Evolutionary conservation across 2,888 invertebrate genomes (phyloP).

Genomic region (Mellilla xanthometata): DNA sequence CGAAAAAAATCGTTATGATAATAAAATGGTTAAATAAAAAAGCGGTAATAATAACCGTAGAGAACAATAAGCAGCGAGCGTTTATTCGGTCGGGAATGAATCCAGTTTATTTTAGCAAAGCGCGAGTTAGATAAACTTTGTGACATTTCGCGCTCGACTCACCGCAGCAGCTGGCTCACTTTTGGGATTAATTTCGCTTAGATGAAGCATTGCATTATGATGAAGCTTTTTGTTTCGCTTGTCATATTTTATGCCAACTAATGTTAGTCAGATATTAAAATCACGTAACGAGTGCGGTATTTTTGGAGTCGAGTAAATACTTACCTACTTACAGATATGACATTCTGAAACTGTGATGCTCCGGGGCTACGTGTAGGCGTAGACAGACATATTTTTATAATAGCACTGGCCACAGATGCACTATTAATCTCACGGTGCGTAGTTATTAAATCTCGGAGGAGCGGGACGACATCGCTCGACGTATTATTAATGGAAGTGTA

Average conservation of each 20-base stretch:
- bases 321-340: too few species aligned
- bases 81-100: constrained; percentile 66
- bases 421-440: constrained; percentile 73
- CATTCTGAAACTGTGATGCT: constrained; percentile 12
- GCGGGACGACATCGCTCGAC: constrained; percentile 68
- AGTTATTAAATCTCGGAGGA: constrained; percentile 76
- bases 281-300: constrained; percentile 32
- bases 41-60: constrained; percentile 69
- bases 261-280: constrained; percentile 40
- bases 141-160: constrained; percentile 55
- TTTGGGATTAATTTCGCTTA: constrained; percentile 64
- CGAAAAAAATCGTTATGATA: constrained; percentile 79
- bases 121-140: constrained; percentile 63
- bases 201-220: constrained; percentile 71
- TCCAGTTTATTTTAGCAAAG: constrained; percentile 71
- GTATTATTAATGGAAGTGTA: constrained; percentile 81
- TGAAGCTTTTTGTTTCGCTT: constrained; percentile 63
- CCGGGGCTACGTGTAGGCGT: constrained; percentile 16
- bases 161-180: constrained; percentile 67
- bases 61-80: constrained; percentile 67
- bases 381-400: constrained; percentile 59
- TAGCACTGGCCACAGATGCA: constrained; percentile 67
- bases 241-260: constrained; percentile 53
- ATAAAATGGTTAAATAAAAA: constrained; percentile 77
- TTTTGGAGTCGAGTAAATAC: constrained; percentile 9